Base-by-base conservation (phyloP, 2,113 vertebrate species). In the Seriola dumerili region DNA sequence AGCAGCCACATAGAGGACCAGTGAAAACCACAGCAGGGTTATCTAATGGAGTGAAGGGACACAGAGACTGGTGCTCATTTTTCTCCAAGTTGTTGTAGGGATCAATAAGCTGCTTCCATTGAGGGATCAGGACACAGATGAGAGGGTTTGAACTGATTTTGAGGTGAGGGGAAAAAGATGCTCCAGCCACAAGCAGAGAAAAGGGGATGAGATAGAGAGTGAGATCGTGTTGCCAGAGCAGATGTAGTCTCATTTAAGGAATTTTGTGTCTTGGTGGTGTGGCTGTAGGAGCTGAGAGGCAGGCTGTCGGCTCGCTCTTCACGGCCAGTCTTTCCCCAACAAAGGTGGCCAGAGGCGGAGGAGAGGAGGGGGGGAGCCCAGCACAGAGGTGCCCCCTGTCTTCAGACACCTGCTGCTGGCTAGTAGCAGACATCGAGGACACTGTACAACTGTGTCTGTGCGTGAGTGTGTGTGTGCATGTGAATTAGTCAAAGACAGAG, bases 341-440 rank as follows among this genome's bases (percentile, higher is more conserved):
- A 93, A 91, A 88, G 92, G 89, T 92, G 86, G 71, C 66, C 86
- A 87, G 78, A 84, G 87, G 71, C 75, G 21, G 82, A 78, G 88
- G 71, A 88, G 80, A 74, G 63, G 84, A 72, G n/a, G 50, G 36
- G 79, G 81, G 74, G 86, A 5, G 42, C 79, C 64, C 67, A 72
- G 79, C 84, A 93, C 90, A 93, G 92, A 94, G 90, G 85, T 91
- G 87, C 61, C 71, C 85, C 91, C 91, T 94, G 91, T 93, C 85
- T 80, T 77, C 83, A 90, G 83, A 88, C 94, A 95, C 94, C 94
- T 95, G 94, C 94, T 90, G 94, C 91, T 91, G 91, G 90, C 87
- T 72, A 46, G 73, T 29, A 23, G 52, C 82, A 76, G 89, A 89
- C 81, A 89, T 77, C 14, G 89, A 88, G 81, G 91, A 92, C 91